Evolutionary conservation across 2,113 vertebrate species (phyloP).

Genomic region (Alouatta palliata): DNA sequence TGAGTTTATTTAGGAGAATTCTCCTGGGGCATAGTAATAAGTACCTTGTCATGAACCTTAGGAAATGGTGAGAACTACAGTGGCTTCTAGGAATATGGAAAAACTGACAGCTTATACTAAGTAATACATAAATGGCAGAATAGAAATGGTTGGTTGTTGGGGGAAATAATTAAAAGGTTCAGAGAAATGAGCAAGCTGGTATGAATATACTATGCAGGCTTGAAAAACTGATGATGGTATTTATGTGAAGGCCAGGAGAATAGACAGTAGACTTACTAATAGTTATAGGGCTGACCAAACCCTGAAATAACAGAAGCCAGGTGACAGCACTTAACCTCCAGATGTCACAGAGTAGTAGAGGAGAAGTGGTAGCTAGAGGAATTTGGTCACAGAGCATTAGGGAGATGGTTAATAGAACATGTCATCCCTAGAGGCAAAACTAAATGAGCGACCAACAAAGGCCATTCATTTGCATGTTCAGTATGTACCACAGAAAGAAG

Average conservation of each 20-base stretch:
- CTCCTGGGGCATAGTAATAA: background rate
- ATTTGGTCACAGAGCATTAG: background rate
- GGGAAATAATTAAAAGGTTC: background rate
- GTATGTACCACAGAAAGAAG: background rate
- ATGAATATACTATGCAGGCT: background rate
- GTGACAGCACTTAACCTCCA: background rate
- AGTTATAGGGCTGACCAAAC: background rate
- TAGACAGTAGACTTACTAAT: background rate
- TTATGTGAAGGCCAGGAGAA: background rate
- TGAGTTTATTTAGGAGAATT: background rate
- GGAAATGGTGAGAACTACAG: background rate
- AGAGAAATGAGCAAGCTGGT: background rate
- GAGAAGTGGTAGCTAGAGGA: background rate
- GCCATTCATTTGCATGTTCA: background rate
- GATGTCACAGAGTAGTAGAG: background rate
- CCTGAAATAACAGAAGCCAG: background rate
- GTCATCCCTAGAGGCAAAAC: background rate
- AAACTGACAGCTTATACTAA: background rate
- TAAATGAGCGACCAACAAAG: background rate
- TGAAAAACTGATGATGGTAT: background rate
- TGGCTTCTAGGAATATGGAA: background rate
- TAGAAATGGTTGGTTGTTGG: background rate
- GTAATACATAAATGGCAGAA: background rate
- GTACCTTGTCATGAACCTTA: background rate
- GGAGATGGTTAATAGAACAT: background rate